These are phyloP conservation scores for Nixonia krombeini DNA, from an alignment of 1,140 invertebrate species.

Conservation along the genomic window DNA sequence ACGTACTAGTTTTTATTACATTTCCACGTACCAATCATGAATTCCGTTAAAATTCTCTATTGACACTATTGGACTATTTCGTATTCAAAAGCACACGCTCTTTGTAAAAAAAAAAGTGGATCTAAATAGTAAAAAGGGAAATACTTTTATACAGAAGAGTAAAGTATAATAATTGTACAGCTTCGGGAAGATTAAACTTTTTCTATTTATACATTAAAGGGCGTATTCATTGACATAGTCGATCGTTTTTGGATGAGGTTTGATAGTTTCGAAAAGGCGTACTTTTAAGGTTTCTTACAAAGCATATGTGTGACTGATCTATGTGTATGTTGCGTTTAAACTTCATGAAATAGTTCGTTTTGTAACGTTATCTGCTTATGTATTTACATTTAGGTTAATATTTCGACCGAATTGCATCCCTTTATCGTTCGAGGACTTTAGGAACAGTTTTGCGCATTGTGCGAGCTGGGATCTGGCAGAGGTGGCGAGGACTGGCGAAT, in stretches of 20 bases:
- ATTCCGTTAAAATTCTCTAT: too few species aligned
- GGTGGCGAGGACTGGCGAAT: slow-evolving; percentile 20
- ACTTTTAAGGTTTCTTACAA: slow-evolving; percentile 3
- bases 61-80: too few species aligned
- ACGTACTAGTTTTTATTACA: too few species aligned
- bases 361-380: slow-evolving; percentile 24
- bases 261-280: too few species aligned
- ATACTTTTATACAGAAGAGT: neutral
- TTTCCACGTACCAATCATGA: too few species aligned
- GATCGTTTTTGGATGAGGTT: too few species aligned
- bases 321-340: slow-evolving; percentile 1
- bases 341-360: slow-evolving; percentile 9
- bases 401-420: slow-evolving; percentile 34
- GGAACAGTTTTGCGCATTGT: slow-evolving; percentile 12
- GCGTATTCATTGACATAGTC: slow-evolving; percentile 3
- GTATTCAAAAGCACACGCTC: too few species aligned
- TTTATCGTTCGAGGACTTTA: slow-evolving; percentile 22
- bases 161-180: slow-evolving; percentile 24
- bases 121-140: neutral
- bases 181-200: slow-evolving; percentile 43
- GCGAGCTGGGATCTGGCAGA: neutral
- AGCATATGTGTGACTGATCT: slow-evolving; percentile 16
- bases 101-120: too few species aligned
- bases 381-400: slow-evolving; percentile 27
- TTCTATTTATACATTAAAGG: slow-evolving; percentile 35